Conservation (phyloP, 2,113 vertebrate species). For the Axis porcinus region DNA sequence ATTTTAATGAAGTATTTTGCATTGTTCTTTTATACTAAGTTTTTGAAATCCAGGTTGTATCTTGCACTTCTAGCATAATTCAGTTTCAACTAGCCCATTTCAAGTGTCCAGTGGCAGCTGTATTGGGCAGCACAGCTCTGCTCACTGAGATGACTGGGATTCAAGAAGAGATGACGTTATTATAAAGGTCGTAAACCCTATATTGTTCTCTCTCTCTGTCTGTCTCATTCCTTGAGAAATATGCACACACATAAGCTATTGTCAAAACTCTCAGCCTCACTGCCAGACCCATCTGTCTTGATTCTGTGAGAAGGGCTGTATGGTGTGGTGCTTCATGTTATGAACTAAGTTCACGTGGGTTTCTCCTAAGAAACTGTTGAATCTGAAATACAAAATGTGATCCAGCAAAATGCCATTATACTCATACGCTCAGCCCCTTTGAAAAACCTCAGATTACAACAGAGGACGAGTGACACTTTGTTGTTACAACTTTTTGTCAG, state of each 20-base stretch:
- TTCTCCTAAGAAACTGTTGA: background rate
- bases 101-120: background rate
- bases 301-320: background rate
- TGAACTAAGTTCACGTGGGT: background rate
- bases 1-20: background rate
- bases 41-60: background rate
- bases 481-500: background rate
- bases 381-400: background rate
- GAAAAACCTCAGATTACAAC: constrained; percentile 6
- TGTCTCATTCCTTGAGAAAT: background rate
- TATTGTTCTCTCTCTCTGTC: background rate
- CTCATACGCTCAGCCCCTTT: background rate
- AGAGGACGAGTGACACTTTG: constrained; percentile 2
- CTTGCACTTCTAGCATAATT: background rate
- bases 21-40: background rate
- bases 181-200: background rate
- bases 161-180: background rate
- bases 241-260: background rate
- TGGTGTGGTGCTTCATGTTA: background rate
- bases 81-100: background rate
- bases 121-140: background rate
- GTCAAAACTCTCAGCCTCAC: background rate
- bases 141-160: no score
- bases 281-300: background rate
- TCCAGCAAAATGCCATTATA: background rate